Conservation (phyloP, 2,113 vertebrate genomes). For the Lophura nycthemera region DNA sequence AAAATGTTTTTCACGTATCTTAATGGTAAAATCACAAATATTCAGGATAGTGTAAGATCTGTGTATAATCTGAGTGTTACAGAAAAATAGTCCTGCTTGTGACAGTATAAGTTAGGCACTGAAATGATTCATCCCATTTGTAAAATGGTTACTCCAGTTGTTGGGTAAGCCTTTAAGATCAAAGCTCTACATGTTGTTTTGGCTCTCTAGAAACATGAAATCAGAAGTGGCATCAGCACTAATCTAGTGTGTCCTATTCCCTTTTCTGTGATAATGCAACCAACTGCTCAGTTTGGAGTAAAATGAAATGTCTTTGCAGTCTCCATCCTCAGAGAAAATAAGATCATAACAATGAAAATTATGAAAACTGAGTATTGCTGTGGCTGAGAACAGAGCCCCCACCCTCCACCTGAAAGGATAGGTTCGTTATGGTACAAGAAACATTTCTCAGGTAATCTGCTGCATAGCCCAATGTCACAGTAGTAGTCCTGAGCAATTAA, state of each 20-base stretch:
- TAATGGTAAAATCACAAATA: not conserved
- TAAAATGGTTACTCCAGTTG: not conserved
- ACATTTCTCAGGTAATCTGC: not conserved
- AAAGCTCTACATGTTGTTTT: not conserved
- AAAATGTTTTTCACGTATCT: not conserved
- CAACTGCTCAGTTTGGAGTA: not conserved
- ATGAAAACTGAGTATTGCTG: not conserved
- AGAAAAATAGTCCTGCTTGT: not conserved
- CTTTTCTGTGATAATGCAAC: not conserved
- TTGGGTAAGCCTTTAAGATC: not conserved
- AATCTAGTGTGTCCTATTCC: not conserved
- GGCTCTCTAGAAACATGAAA: not conserved
- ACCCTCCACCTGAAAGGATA: not conserved
- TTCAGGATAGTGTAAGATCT: not conserved
- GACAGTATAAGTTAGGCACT: not conserved
- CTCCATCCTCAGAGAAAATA: not conserved
- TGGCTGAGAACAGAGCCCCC: not conserved
- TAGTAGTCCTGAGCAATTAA: not conserved
- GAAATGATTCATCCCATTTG: not conserved
- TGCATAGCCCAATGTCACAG: not conserved
- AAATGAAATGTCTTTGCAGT: not conserved
- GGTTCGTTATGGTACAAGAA: not conserved
- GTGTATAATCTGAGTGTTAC: not conserved
- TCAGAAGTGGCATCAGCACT: not conserved
- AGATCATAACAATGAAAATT: not conserved